Evolutionary conservation across 2,113 vertebrate species (phyloP).

Genomic region (Herpailurus yagouaroundi): DNA sequence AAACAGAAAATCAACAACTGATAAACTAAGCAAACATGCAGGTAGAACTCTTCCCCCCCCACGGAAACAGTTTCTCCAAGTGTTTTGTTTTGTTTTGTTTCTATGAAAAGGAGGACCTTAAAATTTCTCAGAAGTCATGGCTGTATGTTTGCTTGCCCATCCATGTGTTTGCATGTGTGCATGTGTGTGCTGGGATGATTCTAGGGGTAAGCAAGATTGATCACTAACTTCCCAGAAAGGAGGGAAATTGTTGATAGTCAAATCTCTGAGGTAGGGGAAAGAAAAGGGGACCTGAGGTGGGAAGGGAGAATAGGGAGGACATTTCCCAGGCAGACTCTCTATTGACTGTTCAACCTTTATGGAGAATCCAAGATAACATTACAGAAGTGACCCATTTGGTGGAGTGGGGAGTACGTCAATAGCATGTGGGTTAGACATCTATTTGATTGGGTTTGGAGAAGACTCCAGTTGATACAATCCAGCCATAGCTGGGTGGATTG

Average conservation of each 20-base stretch:
- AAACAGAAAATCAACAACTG: neutral
- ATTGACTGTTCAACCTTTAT: neutral
- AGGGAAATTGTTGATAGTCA: neutral
- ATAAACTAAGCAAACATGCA: neutral
- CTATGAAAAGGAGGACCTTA: neutral
- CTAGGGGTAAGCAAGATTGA: neutral
- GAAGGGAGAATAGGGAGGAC: neutral
- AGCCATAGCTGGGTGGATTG: rapidly evolving
- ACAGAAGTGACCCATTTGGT: neutral
- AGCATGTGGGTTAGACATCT: neutral
- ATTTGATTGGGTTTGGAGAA: neutral
- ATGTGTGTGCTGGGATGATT: neutral
- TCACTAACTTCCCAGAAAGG: neutral
- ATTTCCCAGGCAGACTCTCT: neutral
- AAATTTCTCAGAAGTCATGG: neutral
- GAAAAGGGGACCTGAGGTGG: rapidly evolving
- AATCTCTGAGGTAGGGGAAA: neutral
- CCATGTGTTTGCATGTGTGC: neutral
- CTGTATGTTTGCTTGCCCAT: neutral
- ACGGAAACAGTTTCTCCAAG: neutral
- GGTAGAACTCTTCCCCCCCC: neutral
- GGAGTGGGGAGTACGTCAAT: neutral
- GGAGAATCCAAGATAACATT: neutral
- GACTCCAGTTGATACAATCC: neutral
- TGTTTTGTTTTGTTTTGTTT: neutral